Conservation (phyloP, 1,140 invertebrate species). For the Neodiprion virginianus region DNA sequence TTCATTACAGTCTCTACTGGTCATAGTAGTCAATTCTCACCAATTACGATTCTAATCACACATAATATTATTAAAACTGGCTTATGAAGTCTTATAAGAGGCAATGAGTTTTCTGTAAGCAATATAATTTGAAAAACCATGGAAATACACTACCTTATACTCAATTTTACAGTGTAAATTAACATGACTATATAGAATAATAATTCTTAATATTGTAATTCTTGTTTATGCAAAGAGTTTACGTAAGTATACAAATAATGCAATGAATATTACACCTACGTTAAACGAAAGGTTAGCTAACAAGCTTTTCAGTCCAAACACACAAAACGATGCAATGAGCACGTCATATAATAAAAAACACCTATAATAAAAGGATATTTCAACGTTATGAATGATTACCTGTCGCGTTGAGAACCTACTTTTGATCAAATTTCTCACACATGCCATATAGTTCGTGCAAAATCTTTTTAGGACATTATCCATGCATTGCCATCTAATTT, state of each 20-base stretch:
- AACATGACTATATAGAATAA: constrained; percentile 10
- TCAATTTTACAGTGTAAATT: neutral
- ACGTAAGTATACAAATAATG: neutral
- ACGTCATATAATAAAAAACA: constrained; percentile 16
- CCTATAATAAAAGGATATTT: constrained; percentile 28
- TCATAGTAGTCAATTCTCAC: neutral
- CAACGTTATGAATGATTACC: constrained; percentile 15
- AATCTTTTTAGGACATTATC: neutral
- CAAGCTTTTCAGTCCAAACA: neutral
- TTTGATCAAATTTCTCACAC: neutral
- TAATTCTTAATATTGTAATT: constrained; percentile 1
- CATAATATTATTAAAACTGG: neutral
- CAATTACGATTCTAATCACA: neutral
- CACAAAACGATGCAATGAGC: constrained; percentile 31
- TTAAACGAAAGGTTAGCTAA: neutral
- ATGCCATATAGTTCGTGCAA: neutral
- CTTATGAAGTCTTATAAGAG: neutral
- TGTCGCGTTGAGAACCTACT: constrained; percentile 28
- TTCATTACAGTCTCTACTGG: neutral
- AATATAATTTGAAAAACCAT: neutral
- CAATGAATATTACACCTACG: no score
- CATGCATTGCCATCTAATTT: neutral
- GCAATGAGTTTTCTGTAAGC: constrained; percentile 1
- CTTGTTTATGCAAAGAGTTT: constrained; percentile 9
- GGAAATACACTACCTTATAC: neutral